Evolutionary conservation across 1,140 invertebrate species (phyloP), one percentile per base, ranked within the genome.

Genomic region (Ericerus pela): DNA sequence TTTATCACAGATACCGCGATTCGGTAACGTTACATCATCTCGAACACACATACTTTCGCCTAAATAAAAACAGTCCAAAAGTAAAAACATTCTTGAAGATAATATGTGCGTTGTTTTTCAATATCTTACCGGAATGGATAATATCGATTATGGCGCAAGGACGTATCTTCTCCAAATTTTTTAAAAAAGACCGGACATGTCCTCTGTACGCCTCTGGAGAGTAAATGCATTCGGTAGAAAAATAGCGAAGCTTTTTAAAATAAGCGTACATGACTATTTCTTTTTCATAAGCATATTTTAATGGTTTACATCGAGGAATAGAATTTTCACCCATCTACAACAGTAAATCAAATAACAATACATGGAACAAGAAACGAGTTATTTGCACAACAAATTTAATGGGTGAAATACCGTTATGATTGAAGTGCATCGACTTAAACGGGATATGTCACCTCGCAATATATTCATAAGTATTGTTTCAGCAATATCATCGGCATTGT

Each of bases 191-290:
- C 64, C 96, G 73, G 2, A 89, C 93, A 75, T 96, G 82, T 1
- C 94, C 95, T 65, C 94, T 76, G 68, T 98, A 99, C 0, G 96
- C 93, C 76, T 99, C 95, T 18, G 96, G 96, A 14, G 96, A 88
- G 75, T 97, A 99, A 33, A 95, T 81, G 74, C 96, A 99, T 71
- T 99, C 96, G 0, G 96, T 99, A 10, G 93, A 96, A 72, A 99
- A 99, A 68, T 99, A 99, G 36, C 96, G 81, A n/a, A 99, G 70
- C 63, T 88, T 88, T 68, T 94, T 94, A 67, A 92, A 96, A 70
- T 96, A 92, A 1, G 94, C 94, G 75, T 97, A 99, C 89, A 99
- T 96, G 0, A 99, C 96, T 67, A 99, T 99, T 75, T 99, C 96
- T 68, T 99, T 99, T 71, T 99, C 96, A 70, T 98, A 99, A 2